These are phyloP conservation scores for Euglossa dilemma DNA, from an alignment of 1,140 invertebrate genomes.

Conservation along the genomic window DNA sequence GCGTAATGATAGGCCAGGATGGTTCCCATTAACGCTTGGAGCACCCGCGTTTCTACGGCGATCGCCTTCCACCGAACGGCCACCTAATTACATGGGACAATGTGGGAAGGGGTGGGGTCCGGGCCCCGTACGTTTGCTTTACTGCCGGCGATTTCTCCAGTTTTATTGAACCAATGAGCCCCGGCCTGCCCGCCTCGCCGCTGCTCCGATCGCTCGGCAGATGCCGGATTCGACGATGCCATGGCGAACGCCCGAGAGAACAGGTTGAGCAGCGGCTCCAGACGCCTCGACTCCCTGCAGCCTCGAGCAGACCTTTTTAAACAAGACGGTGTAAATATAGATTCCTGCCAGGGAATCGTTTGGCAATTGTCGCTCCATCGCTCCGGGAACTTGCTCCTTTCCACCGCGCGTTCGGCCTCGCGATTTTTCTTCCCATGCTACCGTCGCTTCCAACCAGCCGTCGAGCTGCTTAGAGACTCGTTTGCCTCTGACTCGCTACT, in stretches of 20 bases:
- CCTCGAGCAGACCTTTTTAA: slow-evolving; percentile 1
- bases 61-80: slow-evolving; percentile 68
- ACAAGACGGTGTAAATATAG: slow-evolving; percentile 19
- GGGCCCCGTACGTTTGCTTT: slow-evolving; percentile 27
- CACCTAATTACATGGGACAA: slow-evolving; percentile 69
- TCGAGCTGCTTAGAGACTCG: no score
- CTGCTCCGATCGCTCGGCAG: background rate
- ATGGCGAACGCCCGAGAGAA: no score
- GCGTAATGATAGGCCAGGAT: slow-evolving; percentile 71
- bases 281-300: slow-evolving; percentile 1
- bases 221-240: slow-evolving; percentile 22
- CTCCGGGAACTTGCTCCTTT: background rate
- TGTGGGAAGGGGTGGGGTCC: background rate
- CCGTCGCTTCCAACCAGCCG: no score
- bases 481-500: no score
- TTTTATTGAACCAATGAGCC: slow-evolving; percentile 32
- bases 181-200: background rate
- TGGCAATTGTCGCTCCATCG: slow-evolving; percentile 23
- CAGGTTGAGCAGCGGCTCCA: background rate
- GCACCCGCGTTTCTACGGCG: slow-evolving; percentile 66
- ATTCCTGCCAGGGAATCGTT: slow-evolving; percentile 8
- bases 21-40: slow-evolving; percentile 69
- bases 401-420: background rate
- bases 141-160: slow-evolving; percentile 30
- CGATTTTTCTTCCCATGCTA: background rate